Evolutionary conservation across 2,888 invertebrate genomes (phyloP), one percentile per base, ranked within the genome.

Genomic region (Nemurella pictetii): DNA sequence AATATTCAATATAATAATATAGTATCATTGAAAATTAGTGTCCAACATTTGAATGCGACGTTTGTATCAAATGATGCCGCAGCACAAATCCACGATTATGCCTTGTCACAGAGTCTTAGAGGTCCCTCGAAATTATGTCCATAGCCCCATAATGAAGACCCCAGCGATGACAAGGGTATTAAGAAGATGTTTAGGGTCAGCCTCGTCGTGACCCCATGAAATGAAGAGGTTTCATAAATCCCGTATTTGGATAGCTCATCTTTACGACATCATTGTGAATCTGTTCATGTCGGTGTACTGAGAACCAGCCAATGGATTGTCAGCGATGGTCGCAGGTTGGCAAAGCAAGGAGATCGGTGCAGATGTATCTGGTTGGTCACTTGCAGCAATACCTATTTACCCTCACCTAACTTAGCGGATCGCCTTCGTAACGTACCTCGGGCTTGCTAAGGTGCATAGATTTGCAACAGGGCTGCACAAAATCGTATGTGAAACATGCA

Each of bases 161-260:
- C 55, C 20, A 55, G 15, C 55, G 55, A 55, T 55, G 55, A 55
- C 55, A 55, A 55, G 55, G 9, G 55, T 20, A 20, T 55, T 55
- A 55, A 55, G 55, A 55, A 55, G 20, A 7, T 55, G 55, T 55
- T 55, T 2, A 55, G 20, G 55, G 55, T 55, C 55, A 55, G 9
- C 12, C 20, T 55, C 55, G 12, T 55, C 55, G 9, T 55, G 55
- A 55, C 55, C 55, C 20, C 78, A 26, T n/a, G 30, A 28, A 78
- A 30, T 78, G 78, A 78, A 78, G 78, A 29, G 30, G 78, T 30
- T 55, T 78, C 5, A 78, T 78, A 78, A 78, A 78, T 78, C 30
- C 78, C 78, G 78, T 29, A 78, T 78, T 30, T 78, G 78, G 78
- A 15, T 20, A 78, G 30, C 15, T 30, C 30, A 78, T 20, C 30